Evolutionary conservation across 2,113 vertebrate species (phyloP).

Genomic region (Salvator merianae): DNA sequence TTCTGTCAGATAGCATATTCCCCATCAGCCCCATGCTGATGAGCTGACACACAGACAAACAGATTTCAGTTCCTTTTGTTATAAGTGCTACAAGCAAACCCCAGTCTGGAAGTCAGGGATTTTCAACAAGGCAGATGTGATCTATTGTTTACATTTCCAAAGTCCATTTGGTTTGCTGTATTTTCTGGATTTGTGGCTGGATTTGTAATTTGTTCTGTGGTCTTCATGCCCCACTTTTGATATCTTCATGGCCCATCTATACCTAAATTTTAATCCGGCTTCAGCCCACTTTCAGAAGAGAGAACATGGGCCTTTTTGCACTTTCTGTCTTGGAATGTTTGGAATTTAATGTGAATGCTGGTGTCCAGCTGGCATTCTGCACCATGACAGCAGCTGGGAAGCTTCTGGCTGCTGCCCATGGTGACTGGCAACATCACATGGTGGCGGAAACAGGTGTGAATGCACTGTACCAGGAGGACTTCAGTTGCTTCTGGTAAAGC

Average conservation of each 20-base stretch:
- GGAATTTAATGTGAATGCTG: no score
- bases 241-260: neutral
- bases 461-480: no score
- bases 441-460: no score
- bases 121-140: neutral
- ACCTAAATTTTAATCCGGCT: no score
- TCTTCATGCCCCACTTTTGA: neutral
- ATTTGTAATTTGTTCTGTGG: neutral
- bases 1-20: slow-evolving; percentile 30
- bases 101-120: neutral
- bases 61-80: neutral
- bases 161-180: neutral
- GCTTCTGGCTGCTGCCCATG: no score
- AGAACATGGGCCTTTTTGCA: no score
- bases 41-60: neutral
- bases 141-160: neutral
- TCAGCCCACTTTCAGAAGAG: no score
- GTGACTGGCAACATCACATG: no score
- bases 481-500: no score
- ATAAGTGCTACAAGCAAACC: slow-evolving; percentile 2
- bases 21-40: neutral
- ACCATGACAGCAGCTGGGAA: no score
- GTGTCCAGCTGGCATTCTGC: no score
- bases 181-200: neutral
- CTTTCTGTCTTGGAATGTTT: no score